These are phyloP conservation scores for Platypus cylindrus DNA, from an alignment of 2,888 invertebrate species.

Conservation along the genomic window DNA sequence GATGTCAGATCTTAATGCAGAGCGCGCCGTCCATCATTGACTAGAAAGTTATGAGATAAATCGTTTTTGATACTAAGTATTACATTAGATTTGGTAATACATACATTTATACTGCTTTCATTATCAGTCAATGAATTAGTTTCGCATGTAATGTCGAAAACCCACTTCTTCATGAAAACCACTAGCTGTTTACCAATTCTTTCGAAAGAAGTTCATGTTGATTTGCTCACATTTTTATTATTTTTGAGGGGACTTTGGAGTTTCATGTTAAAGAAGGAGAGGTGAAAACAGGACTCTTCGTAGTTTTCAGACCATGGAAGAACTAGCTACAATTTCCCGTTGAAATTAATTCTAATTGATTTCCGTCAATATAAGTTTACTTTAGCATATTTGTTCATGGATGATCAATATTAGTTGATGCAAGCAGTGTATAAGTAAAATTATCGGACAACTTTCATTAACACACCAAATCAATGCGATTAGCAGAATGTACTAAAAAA, in stretches of 20 bases:
- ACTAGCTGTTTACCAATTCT: no score
- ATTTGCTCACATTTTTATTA: no score
- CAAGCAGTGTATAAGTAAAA: conserved; percentile 11
- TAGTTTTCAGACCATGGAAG: no score
- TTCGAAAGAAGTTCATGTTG: no score
- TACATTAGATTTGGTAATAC: conserved; percentile 12
- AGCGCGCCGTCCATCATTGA: conserved; percentile 5
- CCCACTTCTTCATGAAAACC: not conserved
- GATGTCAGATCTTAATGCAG: conserved; percentile 10
- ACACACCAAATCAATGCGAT: conserved; percentile 8
- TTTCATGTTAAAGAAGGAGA: no score
- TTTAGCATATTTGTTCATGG: no score
- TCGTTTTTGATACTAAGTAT: conserved; percentile 12
- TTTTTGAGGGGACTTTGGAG: no score
- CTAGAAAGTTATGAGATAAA: conserved; percentile 16
- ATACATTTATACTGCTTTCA: conserved; percentile 11
- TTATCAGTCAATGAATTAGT: not conserved
- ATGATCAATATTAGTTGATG: no score
- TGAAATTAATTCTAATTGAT: no score
- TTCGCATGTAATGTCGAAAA: not conserved
- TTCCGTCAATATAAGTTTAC: no score
- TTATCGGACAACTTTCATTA: conserved; percentile 12
- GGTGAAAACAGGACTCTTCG: no score
- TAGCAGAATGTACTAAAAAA: conserved; percentile 9
- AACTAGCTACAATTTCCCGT: no score